Evolutionary conservation across 2,113 vertebrate genomes (phyloP).

Genomic region (Willisornis vidua): DNA sequence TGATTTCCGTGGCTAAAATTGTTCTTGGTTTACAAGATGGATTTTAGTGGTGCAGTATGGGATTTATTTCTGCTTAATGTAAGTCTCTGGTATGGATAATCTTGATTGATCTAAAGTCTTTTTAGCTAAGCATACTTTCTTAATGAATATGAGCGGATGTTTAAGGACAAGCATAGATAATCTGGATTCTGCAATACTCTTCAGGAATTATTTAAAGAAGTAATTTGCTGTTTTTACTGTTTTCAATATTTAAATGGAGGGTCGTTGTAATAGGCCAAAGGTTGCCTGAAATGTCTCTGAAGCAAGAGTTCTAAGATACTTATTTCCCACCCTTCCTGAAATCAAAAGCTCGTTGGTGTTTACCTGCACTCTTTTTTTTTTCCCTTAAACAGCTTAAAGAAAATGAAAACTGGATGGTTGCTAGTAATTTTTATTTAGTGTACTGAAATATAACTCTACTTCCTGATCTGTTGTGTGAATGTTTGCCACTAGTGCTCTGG

Average conservation of each 20-base stretch:
- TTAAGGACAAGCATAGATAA: not conserved
- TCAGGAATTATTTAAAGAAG: not conserved
- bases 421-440: not conserved
- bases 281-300: not conserved
- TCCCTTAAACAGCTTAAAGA: not conserved
- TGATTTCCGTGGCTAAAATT: not conserved
- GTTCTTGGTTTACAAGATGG: not conserved
- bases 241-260: not conserved
- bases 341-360: not conserved
- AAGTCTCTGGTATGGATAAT: not conserved
- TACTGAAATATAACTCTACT: not conserved
- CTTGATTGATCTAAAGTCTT: not conserved
- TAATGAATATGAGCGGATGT: not conserved
- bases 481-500: not conserved
- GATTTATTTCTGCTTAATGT: not conserved
- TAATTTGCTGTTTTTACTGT: not conserved
- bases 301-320: not conserved
- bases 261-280: not conserved
- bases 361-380: not conserved
- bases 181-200: not conserved
- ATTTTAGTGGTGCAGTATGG: not conserved
- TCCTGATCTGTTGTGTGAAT: not conserved
- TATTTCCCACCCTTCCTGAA: not conserved
- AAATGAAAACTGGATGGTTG: not conserved
- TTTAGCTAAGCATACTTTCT: not conserved